phyloP scores from a whole-genome alignment of 2,888 invertebrate species.

The Geophilus truncorum region DNA sequence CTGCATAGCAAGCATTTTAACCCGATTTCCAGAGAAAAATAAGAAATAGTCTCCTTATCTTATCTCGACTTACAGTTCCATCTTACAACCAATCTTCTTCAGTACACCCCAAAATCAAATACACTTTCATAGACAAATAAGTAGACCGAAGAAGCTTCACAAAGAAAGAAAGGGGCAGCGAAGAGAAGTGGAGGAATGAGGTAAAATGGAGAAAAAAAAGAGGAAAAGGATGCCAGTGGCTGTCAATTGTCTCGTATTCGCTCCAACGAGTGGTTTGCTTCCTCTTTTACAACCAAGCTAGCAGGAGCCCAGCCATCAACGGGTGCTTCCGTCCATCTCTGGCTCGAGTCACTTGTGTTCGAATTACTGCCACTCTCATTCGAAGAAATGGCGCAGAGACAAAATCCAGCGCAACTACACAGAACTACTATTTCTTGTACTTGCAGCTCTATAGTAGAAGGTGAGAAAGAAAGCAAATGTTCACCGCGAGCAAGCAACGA shows the following conservation, averaged over 20 bases:
- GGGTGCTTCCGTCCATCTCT: not conserved
- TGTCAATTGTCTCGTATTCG: conserved; percentile 10
- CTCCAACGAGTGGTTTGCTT: not conserved
- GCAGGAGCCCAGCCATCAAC: not conserved
- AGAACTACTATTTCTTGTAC: not conserved
- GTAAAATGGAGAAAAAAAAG: too few relatives aligned
- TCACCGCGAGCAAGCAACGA: not conserved
- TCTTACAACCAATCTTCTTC: too few relatives aligned
- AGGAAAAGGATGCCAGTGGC: not conserved
- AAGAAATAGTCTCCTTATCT: too few relatives aligned
- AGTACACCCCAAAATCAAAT: too few relatives aligned
- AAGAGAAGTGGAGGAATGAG: too few relatives aligned
- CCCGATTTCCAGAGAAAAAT: too few relatives aligned
- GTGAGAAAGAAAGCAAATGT: not conserved
- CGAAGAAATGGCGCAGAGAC: conserved; percentile 3
- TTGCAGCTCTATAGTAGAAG: not conserved
- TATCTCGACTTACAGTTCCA: too few relatives aligned
- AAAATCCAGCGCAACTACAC: not conserved
- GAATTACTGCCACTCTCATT: not conserved
- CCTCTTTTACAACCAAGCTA: not conserved
- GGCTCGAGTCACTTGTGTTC: not conserved
- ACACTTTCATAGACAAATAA: too few relatives aligned
- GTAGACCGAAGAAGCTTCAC: too few relatives aligned
- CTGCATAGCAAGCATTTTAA: too few relatives aligned
- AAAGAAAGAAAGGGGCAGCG: too few relatives aligned